Evolutionary conservation across 2,888 invertebrate species (phyloP).

Genomic region (Synanthedon formicaeformis): DNA sequence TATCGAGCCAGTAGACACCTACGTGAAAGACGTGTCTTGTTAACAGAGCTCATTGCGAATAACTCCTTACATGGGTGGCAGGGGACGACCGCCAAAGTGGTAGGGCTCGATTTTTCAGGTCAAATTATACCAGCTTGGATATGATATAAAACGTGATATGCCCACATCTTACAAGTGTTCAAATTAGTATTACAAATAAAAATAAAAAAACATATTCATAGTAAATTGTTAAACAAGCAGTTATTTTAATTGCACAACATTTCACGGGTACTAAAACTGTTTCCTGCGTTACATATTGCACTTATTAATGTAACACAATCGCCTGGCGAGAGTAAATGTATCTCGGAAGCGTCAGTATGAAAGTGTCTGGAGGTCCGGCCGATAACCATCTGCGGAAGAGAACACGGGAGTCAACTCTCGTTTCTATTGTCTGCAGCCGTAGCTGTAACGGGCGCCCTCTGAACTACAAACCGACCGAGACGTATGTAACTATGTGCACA

Average conservation of each 20-base stretch:
- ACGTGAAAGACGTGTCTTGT: conserved; percentile 47
- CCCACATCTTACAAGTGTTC: not conserved
- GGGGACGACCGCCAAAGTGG: conserved; percentile 20
- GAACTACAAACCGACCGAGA: conserved; percentile 43
- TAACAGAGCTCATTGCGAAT: conserved; percentile 27
- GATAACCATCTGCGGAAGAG: conserved; percentile 53
- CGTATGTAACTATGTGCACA: conserved; percentile 26
- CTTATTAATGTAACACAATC: not conserved
- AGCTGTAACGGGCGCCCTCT: conserved; percentile 49
- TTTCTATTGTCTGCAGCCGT: conserved; percentile 47
- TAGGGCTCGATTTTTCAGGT: conserved; percentile 25
- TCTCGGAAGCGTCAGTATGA: conserved; percentile 34
- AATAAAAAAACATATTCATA: not conserved
- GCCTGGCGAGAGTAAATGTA: conserved; percentile 20
- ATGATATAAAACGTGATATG: not conserved
- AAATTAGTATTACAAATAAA: not conserved
- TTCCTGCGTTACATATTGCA: not conserved
- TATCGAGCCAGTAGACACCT: conserved; percentile 43
- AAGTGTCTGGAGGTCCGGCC: conserved; percentile 30
- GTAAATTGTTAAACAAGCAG: not conserved
- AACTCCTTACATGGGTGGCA: conserved; percentile 34
- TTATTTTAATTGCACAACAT: not conserved
- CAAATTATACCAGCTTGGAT: conserved; percentile 9
- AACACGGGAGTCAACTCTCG: conserved; percentile 46
- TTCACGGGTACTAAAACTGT: not conserved